These are phyloP conservation scores for Aphis craccivora DNA, from an alignment of 1,140 invertebrate species.

Conservation along the genomic window DNA sequence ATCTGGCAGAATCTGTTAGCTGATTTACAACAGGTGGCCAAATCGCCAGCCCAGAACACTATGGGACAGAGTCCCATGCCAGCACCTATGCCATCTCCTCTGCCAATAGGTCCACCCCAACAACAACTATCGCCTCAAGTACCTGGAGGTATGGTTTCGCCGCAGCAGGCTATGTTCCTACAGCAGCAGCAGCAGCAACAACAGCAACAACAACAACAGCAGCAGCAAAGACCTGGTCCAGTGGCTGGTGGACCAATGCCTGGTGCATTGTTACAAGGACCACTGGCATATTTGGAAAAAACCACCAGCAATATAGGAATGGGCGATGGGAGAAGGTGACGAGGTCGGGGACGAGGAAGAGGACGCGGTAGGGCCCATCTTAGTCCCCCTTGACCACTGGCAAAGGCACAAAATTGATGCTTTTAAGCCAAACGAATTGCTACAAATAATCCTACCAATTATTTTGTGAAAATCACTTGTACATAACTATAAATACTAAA, in stretches of 20 bases:
- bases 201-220: conserved; percentile 59
- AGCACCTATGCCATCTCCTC: conserved; percentile 42
- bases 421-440: conserved; percentile 44
- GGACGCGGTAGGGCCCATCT: conserved; percentile 68
- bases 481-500: conserved; percentile 48
- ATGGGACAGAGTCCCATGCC: conserved; percentile 51
- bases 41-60: conserved; percentile 62
- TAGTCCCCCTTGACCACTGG: conserved; percentile 57
- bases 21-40: conserved; percentile 70
- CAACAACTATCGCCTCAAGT: conserved; percentile 46
- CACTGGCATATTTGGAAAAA: conserved; percentile 80
- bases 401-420: conserved; percentile 47
- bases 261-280: conserved; percentile 71
- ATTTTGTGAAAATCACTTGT: conserved; percentile 41
- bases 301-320: conserved; percentile 83
- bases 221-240: conserved; percentile 60
- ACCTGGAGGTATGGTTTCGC: conserved; percentile 61
- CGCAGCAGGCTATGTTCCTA: conserved; percentile 70
- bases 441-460: conserved; percentile 56
- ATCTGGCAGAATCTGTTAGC: conserved; percentile 88
- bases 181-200: conserved; percentile 66
- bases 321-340: conserved; percentile 75
- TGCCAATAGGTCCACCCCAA: conserved; percentile 47
- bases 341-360: conserved; percentile 75
- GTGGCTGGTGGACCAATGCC: conserved; percentile 63